Conservation (phyloP, 2,888 invertebrate species). For the Tenthredo scrophulariae region DNA sequence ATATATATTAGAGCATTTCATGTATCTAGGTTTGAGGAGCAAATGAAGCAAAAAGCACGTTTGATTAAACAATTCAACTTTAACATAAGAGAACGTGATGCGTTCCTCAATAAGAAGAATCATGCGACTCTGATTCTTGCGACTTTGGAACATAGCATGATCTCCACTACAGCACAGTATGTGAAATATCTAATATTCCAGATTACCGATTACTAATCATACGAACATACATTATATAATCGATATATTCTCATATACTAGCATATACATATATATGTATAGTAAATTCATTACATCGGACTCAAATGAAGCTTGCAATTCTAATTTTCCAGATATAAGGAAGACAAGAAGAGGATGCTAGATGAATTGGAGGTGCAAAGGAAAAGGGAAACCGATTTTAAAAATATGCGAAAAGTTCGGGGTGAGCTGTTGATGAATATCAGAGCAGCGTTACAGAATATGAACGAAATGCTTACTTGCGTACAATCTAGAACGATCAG, state of each 20-base stretch:
- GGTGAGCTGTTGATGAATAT: conserved; percentile 81
- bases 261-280: neutral
- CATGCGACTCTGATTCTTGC: conserved; percentile 80
- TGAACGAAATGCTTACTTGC: conserved; percentile 80
- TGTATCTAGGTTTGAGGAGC: conserved; percentile 79
- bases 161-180: conserved; percentile 70
- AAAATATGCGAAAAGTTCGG: conserved; percentile 78
- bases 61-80: conserved; percentile 78
- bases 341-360: conserved; percentile 78
- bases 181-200: conserved; percentile 38
- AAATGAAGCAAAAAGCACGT: conserved; percentile 79
- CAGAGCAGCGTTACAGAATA: conserved; percentile 81
- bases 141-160: conserved; percentile 78
- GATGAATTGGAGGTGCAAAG: conserved; percentile 78
- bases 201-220: neutral
- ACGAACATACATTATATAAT: neutral
- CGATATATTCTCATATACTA: neutral
- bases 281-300: neutral
- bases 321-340: conserved; percentile 77
- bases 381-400: conserved; percentile 77
- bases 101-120: conserved; percentile 79
- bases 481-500: conserved; percentile 57
- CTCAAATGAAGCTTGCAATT: neutral
- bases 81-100: conserved; percentile 79
- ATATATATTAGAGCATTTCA: neutral